Evolutionary conservation across 2,888 invertebrate species (phyloP).

Genomic region (Coremacera marginata): DNA sequence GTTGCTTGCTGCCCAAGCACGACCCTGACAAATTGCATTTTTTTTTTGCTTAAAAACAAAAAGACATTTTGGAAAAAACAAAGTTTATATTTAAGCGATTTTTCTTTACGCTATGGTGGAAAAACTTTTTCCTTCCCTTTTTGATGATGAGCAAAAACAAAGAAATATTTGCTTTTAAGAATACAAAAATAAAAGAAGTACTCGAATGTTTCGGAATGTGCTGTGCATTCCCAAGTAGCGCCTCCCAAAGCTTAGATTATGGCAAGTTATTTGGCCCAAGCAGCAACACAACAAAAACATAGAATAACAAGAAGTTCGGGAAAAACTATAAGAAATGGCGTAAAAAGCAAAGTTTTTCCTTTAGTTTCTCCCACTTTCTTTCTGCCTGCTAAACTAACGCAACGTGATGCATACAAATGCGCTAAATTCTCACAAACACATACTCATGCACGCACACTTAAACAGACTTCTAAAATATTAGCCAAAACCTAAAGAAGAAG

Average conservation of each 20-base stretch:
- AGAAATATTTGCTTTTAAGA: constrained; percentile 18
- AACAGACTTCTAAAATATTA: constrained; percentile 12
- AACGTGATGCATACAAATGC: constrained; percentile 54
- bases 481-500: constrained; percentile 8
- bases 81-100: constrained; percentile 24
- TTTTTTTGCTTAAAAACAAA: constrained; percentile 7
- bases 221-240: constrained; percentile 29
- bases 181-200: neutral
- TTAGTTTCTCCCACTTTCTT: neutral
- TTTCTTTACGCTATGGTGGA: constrained; percentile 1
- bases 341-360: constrained; percentile 20
- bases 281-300: neutral
- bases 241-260: constrained; percentile 17
- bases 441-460: constrained; percentile 27
- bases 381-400: constrained; percentile 49
- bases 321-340: constrained; percentile 2
- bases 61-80: constrained; percentile 3
- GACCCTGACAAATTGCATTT: constrained; percentile 63
- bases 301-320: neutral
- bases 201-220: constrained; percentile 2
- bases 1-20: constrained; percentile 52
- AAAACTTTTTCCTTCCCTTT: neutral
- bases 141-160: constrained; percentile 36
- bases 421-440: constrained; percentile 24
- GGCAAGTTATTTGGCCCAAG: constrained; percentile 27